A percentile compares a stretch with the other conserved stretches of the same genome.
phyloP scores from a whole-genome alignment of 1,140 invertebrate species.

The Hycleus cichorii region DNA sequence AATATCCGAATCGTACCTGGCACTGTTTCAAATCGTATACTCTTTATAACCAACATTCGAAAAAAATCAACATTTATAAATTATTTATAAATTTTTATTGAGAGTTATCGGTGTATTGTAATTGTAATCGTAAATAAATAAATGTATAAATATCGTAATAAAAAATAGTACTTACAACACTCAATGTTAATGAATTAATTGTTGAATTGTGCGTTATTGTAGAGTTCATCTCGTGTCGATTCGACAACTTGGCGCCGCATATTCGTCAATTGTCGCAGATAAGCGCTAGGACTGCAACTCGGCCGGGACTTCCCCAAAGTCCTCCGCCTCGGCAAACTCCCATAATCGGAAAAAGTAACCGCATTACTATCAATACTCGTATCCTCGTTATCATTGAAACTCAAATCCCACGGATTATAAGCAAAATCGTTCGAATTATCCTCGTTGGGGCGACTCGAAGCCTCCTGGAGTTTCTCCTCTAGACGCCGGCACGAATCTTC shows the following conservation, averaged over 20 bases:
- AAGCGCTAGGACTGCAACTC: conserved; percentile 35
- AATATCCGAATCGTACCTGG: too few relatives aligned
- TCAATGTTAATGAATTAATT: background rate
- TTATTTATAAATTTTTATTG: too few relatives aligned
- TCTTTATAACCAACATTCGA: too few relatives aligned
- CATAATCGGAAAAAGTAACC: conserved; percentile 37
- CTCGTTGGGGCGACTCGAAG: background rate
- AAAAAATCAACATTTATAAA: too few relatives aligned
- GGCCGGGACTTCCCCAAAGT: conserved; percentile 17
- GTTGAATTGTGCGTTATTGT: conserved; percentile 1
- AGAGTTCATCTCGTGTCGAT: conserved; percentile 31
- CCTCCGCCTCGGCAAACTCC: conserved; percentile 32
- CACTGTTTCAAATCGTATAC: too few relatives aligned
- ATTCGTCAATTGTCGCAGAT: conserved; percentile 33
- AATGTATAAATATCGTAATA: conserved; percentile 15
- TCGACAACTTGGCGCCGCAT: conserved; percentile 37
- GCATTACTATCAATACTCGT: conserved; percentile 35
- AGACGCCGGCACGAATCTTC: conserved; percentile 34
- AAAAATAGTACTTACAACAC: conserved; percentile 1
- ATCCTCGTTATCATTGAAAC: conserved; percentile 21
- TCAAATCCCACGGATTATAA: conserved; percentile 20
- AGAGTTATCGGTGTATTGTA: too few relatives aligned
- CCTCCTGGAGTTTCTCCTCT: conserved; percentile 26
- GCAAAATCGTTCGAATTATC: conserved; percentile 17
- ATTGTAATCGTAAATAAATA: conserved; percentile 1